These are phyloP conservation scores for Zele albiditarsus DNA, from an alignment of 2,888 invertebrate genomes.

Conservation along the genomic window DNA sequence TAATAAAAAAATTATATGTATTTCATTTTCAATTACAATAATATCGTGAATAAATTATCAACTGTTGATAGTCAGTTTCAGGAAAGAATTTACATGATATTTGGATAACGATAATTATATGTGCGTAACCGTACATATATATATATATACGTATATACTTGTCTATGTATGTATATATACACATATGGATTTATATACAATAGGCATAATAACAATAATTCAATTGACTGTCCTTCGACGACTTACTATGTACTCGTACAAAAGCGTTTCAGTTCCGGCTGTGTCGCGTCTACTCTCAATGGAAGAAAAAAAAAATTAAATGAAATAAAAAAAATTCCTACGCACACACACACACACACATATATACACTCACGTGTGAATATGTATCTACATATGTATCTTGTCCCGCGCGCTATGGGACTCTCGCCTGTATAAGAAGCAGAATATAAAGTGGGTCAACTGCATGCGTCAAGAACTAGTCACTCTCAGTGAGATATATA, in stretches of 20 bases:
- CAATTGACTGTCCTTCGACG: conserved; percentile 61
- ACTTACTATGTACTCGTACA: conserved; percentile 53
- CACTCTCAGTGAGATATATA: conserved; percentile 35
- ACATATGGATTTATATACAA: not conserved
- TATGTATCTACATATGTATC: conserved; percentile 31
- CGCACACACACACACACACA: not conserved
- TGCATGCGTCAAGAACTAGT: conserved; percentile 42
- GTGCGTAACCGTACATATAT: not conserved
- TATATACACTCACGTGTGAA: not conserved
- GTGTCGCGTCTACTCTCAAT: conserved; percentile 24
- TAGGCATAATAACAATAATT: conserved; percentile 55
- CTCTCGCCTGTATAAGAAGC: not conserved
- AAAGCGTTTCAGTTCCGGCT: conserved; percentile 62
- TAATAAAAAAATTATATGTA: too few species aligned
- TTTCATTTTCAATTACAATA: too few species aligned
- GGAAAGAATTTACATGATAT: too few species aligned
- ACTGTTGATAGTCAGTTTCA: too few species aligned
- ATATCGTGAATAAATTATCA: too few species aligned
- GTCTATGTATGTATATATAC: too few species aligned
- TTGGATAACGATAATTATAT: conserved; percentile 11
- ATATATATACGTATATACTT: too few species aligned
- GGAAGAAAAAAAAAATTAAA: not conserved
- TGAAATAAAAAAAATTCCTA: not conserved
- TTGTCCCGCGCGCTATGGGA: conserved; percentile 41
- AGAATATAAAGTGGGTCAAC: conserved; percentile 46